Base-by-base conservation (phyloP, 1,140 invertebrate genomes). In the Drosophila athabasca region DNA sequence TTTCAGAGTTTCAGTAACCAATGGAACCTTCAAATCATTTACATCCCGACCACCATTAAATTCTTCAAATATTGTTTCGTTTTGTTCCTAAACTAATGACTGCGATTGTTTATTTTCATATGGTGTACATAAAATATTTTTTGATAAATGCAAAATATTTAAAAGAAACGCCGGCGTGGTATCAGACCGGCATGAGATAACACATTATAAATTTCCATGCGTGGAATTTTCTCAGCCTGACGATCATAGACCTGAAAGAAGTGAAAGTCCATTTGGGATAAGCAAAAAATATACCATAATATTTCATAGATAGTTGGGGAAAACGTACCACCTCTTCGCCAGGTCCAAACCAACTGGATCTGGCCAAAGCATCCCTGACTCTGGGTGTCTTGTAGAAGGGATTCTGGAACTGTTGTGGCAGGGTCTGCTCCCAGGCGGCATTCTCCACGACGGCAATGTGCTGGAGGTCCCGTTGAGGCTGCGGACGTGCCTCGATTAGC, bases 111-210 rank as follows among this genome's bases (percentile, higher is more conserved):
- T 66, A 54, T 76, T 72, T 45, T 64, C 26, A 65, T 65, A 84
- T 62, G 45, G 54, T 73, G 35, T 59, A 58, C 64, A 68, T 7
- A 64, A 59, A 24, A 72, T 43, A 80, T 43, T 46, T 43, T 46
- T 46, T 45, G 31, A 17, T 35, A 46, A 50, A 48, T 59, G 31
- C n/a, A 6, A 46, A 44, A 69, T 45, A 41, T 8, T 68, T 83
- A 88, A 11, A 88, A 69, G 31, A 66, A 83, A 66, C 65, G 91
- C 73, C 65, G 89, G 55, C 93, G 88, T 8, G 92, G 91, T 39
- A 94, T 90, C 7, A 94, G 91, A 11, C 94, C 94, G 3, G 94
- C 94, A 78, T 94, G 94, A 1, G 93, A 93, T 39, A 94, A 85
- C 22, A 94, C 93, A 55, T 93, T 93, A 79, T 94, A 94, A 54